phyloP scores from a whole-genome alignment of 1,140 invertebrate species.

The Cydia amplana region DNA sequence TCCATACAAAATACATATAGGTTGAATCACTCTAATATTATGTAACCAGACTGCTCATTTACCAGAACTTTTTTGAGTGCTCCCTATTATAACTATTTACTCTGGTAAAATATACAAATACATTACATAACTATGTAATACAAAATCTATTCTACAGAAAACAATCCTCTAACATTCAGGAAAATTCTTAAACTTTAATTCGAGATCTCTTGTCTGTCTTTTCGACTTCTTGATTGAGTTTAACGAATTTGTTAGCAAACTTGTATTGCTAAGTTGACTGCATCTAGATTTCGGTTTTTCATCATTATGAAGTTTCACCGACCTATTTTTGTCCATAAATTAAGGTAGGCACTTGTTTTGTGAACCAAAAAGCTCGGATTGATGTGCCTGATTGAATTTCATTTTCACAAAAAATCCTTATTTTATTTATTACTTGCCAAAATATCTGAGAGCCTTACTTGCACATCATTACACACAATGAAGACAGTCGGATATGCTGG shows the following conservation, averaged over 20 bases:
- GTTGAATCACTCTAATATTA: background rate
- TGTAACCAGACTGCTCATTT: background rate
- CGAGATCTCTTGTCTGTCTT: conserved; percentile 25
- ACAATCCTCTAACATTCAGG: background rate
- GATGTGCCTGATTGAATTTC: background rate
- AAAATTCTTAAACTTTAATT: conserved; percentile 23
- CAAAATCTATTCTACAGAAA: conserved; percentile 15
- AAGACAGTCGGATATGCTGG: background rate
- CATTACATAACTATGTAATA: conserved; percentile 31
- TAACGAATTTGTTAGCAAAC: background rate
- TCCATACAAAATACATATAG: too few relatives aligned
- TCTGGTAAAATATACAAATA: conserved; percentile 21
- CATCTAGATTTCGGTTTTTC: background rate
- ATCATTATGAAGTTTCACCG: background rate
- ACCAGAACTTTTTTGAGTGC: background rate
- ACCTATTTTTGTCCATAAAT: background rate
- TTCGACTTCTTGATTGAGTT: conserved; percentile 1
- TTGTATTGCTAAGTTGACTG: background rate
- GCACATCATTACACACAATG: background rate
- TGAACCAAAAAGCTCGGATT: conserved; percentile 7
- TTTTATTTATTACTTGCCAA: background rate
- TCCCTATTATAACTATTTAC: background rate
- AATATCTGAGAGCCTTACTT: conserved; percentile 21
- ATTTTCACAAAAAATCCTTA: background rate
- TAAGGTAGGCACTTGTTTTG: conserved; percentile 1